Evolutionary conservation across 1,140 invertebrate genomes (phyloP), one percentile per base, ranked within the genome.

Genomic region (Scaptomyza montana): DNA sequence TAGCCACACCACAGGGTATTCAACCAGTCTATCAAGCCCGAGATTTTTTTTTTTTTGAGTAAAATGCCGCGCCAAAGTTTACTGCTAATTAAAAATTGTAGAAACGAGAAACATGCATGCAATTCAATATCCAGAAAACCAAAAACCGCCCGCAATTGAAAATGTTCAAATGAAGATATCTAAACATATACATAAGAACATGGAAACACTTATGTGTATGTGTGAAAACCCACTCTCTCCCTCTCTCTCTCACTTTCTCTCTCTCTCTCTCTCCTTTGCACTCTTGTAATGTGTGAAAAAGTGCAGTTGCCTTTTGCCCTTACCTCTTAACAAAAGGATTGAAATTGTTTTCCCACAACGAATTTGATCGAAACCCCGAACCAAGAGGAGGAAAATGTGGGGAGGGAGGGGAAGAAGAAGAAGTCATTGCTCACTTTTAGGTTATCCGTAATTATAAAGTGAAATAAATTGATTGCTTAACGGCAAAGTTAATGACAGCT

Each of bases 51-150:
- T 73, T 70, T 60, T 74, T 81, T 74, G 47, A 51, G 49, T 65
- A 49, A 71, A 78, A 78, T 54, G 59, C 53, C 75, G 67, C 78
- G 78, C 82, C 33, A 82, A 87, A 87, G 84, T 87, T 87, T 87
- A 87, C 82, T 87, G 82, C 82, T 87, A 87, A 87, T 87, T 87
- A 87, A 89, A 87, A 89, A 87, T 80, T 87, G 82, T 89, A 60
- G 72, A 80, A 87, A 87, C 79, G 60, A 87, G 73, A 79, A 89
- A 89, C 82, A 89, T 87, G 84, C 84, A 87, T 82, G 82, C 82
- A 87, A 86, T 77, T 67, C 75, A 87, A 86, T 87, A 72, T 71
- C 41, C 54, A 54, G 36, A 60, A 59, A 68, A 43, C 57, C 46
- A 61, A 53, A 50, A 60, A 60, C 13, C 65, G 55, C 64, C 64